Conservation (phyloP, 92 coral and sea anemone species). For the Virgularia gustaviana region DNA sequence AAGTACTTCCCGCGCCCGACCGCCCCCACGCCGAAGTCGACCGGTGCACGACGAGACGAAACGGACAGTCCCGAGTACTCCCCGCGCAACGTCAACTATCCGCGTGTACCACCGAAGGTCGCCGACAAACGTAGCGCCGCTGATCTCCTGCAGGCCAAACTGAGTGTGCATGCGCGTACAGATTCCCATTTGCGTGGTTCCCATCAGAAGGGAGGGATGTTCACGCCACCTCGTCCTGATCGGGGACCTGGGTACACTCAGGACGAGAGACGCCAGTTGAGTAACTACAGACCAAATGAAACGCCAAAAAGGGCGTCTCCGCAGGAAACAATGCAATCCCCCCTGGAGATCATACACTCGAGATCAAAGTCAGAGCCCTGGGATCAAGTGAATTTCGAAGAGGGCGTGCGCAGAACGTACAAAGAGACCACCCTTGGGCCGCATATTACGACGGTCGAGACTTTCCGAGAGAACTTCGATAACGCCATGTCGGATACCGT, state of each 20-base stretch:
- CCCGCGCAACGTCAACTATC: neutral
- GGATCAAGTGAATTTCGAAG: constrained; percentile 47
- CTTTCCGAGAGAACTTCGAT: constrained; percentile 81
- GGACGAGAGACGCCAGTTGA: constrained; percentile 17
- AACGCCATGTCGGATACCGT: constrained; percentile 88
- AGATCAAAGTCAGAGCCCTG: constrained; percentile 42
- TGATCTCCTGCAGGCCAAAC: constrained; percentile 62
- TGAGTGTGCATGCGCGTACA: constrained; percentile 56
- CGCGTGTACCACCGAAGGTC: constrained; percentile 11
- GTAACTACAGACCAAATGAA: constrained; percentile 6
- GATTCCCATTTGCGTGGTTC: constrained; percentile 43
- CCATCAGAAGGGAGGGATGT: constrained; percentile 43
- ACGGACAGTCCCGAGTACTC: neutral
- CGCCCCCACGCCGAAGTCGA: constrained; percentile 3
- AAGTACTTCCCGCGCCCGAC: constrained; percentile 20
- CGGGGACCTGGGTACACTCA: constrained; percentile 25
- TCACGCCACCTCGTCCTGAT: constrained; percentile 24
- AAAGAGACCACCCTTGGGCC: constrained; percentile 97
- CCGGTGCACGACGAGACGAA: neutral
- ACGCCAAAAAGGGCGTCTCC: constrained; percentile 19
- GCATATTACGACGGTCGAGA: constrained; percentile 78
- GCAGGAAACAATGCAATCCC: constrained; percentile 12
- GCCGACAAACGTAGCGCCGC: constrained; percentile 65
- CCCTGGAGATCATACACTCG: constrained; percentile 42
- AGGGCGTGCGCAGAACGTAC: constrained; percentile 61